Percentiles rank a stretch among this genome's conserved stretches.
Evolutionary conservation across 2,797 vertebrate genomes (phyloP).

Genomic region (Bradypodion ventrale): DNA sequence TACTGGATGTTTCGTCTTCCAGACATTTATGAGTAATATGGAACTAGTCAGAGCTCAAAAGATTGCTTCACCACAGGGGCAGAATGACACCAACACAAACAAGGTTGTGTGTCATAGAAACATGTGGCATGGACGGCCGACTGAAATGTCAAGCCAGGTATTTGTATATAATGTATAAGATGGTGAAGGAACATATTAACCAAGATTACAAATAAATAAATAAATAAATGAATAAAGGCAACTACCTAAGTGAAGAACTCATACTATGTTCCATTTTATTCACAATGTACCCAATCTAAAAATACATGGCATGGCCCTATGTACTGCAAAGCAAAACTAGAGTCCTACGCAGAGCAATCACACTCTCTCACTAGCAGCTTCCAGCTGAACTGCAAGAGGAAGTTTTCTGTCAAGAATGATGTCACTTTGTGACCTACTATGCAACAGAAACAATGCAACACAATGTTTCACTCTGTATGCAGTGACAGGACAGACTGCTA

Average conservation of each 20-base stretch:
- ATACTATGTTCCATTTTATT: slow-evolving; percentile 28
- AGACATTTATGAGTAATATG: slow-evolving; percentile 30
- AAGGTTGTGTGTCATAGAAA: slow-evolving; percentile 36
- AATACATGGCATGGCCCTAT: slow-evolving; percentile 36
- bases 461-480: slow-evolving; percentile 52
- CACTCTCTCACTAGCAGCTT: slow-evolving; percentile 4
- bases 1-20: slow-evolving; percentile 17
- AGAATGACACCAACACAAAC: slow-evolving; percentile 17
- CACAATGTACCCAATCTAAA: slow-evolving; percentile 33
- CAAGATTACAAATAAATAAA: slow-evolving; percentile 44
- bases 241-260: background rate
- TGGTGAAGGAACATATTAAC: slow-evolving; percentile 25
- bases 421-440: slow-evolving; percentile 22
- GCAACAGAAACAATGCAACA: slow-evolving; percentile 13
- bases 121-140: background rate
- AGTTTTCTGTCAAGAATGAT: slow-evolving; percentile 43
- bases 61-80: slow-evolving; percentile 24
- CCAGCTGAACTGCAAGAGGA: slow-evolving; percentile 35
- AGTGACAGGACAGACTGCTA: slow-evolving; percentile 56
- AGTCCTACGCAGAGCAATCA: slow-evolving; percentile 23
- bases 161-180: slow-evolving; percentile 41
- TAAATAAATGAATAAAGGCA: slow-evolving; percentile 38
- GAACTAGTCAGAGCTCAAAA: slow-evolving; percentile 34
- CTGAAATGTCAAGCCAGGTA: slow-evolving; percentile 44
- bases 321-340: slow-evolving; percentile 32